phyloP scores from a whole-genome alignment of 2,888 invertebrate species.

The Lobophora halterata region DNA sequence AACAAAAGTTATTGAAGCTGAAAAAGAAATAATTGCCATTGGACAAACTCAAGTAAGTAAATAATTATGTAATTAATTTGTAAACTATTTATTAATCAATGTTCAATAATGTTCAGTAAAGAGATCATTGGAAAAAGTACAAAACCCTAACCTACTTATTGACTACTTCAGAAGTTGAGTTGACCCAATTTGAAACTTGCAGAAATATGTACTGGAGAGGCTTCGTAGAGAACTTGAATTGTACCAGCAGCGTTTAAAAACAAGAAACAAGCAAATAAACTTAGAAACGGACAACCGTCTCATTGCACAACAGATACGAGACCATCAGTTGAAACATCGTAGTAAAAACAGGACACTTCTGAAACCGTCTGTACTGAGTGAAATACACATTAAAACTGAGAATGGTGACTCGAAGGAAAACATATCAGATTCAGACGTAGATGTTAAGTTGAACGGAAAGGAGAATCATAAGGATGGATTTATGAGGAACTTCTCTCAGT shows the following conservation, averaged over 20 bases:
- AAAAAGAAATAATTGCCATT: constrained; percentile 80
- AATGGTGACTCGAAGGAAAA: constrained; percentile 54
- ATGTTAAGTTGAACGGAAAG: constrained; percentile 60
- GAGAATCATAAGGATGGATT: constrained; percentile 63
- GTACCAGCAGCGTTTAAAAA: constrained; percentile 71
- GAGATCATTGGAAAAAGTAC: no score
- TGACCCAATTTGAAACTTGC: constrained; percentile 33
- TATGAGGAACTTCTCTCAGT: constrained; percentile 50
- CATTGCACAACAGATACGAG: constrained; percentile 70
- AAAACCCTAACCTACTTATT: constrained; percentile 3
- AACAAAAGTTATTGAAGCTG: constrained; percentile 80
- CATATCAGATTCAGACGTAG: constrained; percentile 65
- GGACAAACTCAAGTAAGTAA: constrained; percentile 81
- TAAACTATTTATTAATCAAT: no score
- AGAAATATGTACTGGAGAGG: constrained; percentile 81
- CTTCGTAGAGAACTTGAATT: constrained; percentile 79
- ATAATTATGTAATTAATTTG: no score
- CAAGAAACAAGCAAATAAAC: constrained; percentile 66
- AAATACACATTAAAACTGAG: constrained; percentile 70
- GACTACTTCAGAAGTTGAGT: not conserved
- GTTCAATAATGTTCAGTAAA: no score
- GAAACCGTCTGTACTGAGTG: constrained; percentile 71
- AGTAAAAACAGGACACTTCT: constrained; percentile 59
- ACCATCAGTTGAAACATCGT: constrained; percentile 64
- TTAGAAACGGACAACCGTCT: constrained; percentile 68